Evolutionary conservation across 2,888 invertebrate genomes (phyloP).

Genomic region (Drosophila differens): DNA sequence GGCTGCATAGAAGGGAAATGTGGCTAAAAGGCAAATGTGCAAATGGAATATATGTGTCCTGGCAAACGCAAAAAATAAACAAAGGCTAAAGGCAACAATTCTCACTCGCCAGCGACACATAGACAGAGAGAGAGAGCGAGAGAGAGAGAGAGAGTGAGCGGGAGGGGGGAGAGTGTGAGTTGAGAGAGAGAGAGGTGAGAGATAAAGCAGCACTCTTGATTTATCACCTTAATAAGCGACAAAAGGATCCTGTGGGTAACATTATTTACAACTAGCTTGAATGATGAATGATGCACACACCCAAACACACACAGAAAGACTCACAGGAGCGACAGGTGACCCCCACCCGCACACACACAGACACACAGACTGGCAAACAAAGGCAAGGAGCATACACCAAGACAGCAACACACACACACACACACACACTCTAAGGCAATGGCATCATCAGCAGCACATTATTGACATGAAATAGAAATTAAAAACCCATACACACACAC

Average conservation of each 20-base stretch:
- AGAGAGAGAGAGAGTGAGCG: background rate
- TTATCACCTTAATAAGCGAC: conserved; percentile 81
- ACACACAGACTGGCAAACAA: conserved; percentile 1
- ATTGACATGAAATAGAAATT: conserved; percentile 64
- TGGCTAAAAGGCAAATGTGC: conserved; percentile 30
- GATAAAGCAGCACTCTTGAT: conserved; percentile 64
- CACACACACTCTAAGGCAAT: conserved; percentile 16
- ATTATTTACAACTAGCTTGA: conserved; percentile 81
- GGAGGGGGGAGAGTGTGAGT: too few relatives aligned
- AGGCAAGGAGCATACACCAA: conserved; percentile 22
- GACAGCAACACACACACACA: conserved; percentile 20
- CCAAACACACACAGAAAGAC: background rate
- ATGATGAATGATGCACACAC: conserved; percentile 75
- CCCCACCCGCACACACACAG: background rate
- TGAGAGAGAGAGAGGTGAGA: background rate
- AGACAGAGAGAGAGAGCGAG: background rate
- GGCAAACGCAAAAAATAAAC: background rate
- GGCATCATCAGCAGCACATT: conserved; percentile 59
- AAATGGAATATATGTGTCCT: conserved; percentile 27
- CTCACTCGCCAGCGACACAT: background rate
- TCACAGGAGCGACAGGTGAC: conserved; percentile 7
- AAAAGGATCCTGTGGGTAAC: conserved; percentile 79
- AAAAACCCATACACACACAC: conserved; percentile 43
- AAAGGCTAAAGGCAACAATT: conserved; percentile 5
- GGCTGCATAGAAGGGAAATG: conserved; percentile 24